Base-by-base conservation (phyloP, 2,113 vertebrate genomes). In the Mobula birostris region DNA sequence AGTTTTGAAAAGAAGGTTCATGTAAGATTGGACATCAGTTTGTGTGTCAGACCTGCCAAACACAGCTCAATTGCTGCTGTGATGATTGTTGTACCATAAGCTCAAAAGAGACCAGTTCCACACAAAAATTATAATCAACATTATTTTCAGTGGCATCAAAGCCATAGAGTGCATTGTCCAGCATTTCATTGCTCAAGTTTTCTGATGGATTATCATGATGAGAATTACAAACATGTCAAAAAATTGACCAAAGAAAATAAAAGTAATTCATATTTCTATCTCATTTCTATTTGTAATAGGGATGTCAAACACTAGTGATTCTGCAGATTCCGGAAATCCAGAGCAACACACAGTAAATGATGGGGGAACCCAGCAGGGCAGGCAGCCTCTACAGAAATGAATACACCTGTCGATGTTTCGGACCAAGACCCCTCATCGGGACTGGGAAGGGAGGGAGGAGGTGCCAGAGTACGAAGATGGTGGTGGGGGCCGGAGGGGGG, bases 1-100 rank as follows among this genome's bases (percentile, higher is more conserved):
- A 94, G 94, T 87, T 85, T 72, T 88, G 32, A 29, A 61, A 76
- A 79, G 21, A 94, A 85, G 58, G 48, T 88, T 70, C 66, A 76
- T 32, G 14, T 56, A 56, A 29, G 79, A 74, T 15, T 48, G n/a
- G 70, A 17, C 40, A 15, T 72, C 17, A 17, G 17, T 21, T 21
- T 72, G 70, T 21, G 17, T 72, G 17, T 72, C 70, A 72, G 14
- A 66, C 63, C 63, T 66, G 63, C 63, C 63, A 66, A 72, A 72
- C 70, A 72, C 70, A 8, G 63, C 17, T 72, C 70, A 21, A 1
- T 72, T 74, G 56, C 66, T 56, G 36, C 68, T 15, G 21, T 77
- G 19, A 94, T 72, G 70, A 21, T 17, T 72, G 4, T 72, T 72
- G 70, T 72, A 72, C 17, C 19, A 72, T 21, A 72, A 27, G 24